phyloP scores from a whole-genome alignment of 2,888 invertebrate species.

The Hyposoter didymator region DNA sequence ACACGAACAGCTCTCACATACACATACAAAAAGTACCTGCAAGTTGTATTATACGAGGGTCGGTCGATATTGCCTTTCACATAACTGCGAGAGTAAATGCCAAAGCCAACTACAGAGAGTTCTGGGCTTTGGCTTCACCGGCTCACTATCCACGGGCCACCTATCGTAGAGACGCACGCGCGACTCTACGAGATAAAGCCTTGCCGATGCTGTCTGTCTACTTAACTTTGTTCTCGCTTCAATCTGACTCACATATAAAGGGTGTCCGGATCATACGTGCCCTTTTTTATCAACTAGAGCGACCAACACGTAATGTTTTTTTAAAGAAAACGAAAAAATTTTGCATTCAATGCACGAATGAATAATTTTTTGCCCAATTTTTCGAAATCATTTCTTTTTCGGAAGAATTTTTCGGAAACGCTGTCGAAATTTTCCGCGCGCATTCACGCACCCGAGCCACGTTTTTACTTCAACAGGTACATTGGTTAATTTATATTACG shows the following conservation, averaged over 20 bases:
- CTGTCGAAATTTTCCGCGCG: not conserved
- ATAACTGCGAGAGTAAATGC: slow-evolving; percentile 83
- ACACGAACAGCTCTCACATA: slow-evolving; percentile 6
- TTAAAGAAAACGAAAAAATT: too few species aligned
- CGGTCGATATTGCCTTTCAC: slow-evolving; percentile 83
- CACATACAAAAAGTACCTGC: slow-evolving; percentile 48
- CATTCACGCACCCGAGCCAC: not conserved
- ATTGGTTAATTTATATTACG: slow-evolving; percentile 16
- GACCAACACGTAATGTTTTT: not conserved
- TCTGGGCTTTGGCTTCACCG: slow-evolving; percentile 69
- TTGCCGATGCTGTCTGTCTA: slow-evolving; percentile 38
- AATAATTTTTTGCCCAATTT: not conserved
- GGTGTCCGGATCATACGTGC: not conserved
- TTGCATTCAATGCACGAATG: too few species aligned
- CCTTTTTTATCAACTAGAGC: not conserved
- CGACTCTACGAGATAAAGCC: slow-evolving; percentile 39
- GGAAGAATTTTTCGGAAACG: not conserved
- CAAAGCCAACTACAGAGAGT: slow-evolving; percentile 68
- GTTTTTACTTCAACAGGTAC: too few species aligned
- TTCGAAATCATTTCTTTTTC: not conserved
- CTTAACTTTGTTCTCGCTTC: slow-evolving; percentile 34
- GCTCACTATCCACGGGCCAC: slow-evolving; percentile 74
- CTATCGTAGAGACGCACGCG: slow-evolving; percentile 67
- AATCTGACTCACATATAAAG: slow-evolving; percentile 11
- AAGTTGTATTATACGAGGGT: slow-evolving; percentile 69